These are phyloP conservation scores for Poecile atricapillus DNA, from an alignment of 2,113 vertebrate species.

Conservation along the genomic window DNA sequence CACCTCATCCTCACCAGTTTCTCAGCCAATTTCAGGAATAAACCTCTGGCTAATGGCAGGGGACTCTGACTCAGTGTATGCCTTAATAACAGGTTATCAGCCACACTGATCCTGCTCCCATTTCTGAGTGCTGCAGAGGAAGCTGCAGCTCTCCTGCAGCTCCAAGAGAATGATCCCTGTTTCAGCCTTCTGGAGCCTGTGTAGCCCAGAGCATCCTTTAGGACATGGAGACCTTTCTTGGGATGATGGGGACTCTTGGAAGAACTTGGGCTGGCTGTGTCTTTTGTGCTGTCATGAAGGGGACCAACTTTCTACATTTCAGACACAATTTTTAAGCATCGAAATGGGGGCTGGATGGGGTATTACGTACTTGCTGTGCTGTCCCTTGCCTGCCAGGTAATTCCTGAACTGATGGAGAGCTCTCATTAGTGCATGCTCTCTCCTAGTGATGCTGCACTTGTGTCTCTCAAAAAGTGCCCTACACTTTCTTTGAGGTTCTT, in stretches of 20 bases:
- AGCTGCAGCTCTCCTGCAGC: not conserved
- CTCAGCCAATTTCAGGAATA: not conserved
- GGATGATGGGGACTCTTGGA: not conserved
- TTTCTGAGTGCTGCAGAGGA: not conserved
- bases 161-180: rapidly evolving
- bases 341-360: not conserved
- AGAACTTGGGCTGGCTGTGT: not conserved
- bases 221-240: rapidly evolving
- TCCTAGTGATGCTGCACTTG: not conserved
- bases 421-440: not conserved
- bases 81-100: not conserved
- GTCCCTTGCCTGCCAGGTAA: not conserved
- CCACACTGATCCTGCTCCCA: not conserved
- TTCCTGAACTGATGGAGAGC: not conserved
- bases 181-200: not conserved
- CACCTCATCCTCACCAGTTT: not conserved
- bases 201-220: not conserved
- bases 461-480: not conserved
- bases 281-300: not conserved
- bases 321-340: not conserved
- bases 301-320: not conserved
- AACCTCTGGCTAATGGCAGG: not conserved
- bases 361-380: not conserved
- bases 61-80: not conserved
- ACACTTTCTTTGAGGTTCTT: not conserved